Percentiles rank a stretch among this genome's conserved stretches.
Evolutionary conservation across 2,797 vertebrate genomes (phyloP).

Genomic region (Crenuchus spilurus): DNA sequence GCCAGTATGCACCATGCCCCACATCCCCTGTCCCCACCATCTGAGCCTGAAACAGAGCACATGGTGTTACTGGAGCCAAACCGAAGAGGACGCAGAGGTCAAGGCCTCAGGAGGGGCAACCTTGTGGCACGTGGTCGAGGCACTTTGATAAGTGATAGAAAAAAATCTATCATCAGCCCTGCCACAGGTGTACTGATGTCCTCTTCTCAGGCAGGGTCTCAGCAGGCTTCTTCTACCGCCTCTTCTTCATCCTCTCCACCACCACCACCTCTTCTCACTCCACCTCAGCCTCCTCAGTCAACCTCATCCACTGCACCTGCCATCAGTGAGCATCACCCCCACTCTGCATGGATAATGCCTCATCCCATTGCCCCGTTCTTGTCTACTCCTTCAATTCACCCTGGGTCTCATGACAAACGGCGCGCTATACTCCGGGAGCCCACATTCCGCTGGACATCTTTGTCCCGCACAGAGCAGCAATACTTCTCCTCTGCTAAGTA

Average conservation of each 20-base stretch:
- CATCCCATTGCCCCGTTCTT: conserved; percentile 89
- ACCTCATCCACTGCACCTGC: conserved; percentile 81
- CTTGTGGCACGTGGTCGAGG: conserved; percentile 80
- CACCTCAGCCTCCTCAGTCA: conserved; percentile 82
- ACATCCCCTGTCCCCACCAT: conserved; percentile 80
- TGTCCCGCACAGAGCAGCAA: conserved; percentile 88
- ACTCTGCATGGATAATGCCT: conserved; percentile 88
- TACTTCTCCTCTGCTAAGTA: conserved; percentile 99
- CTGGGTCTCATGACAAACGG: conserved; percentile 88
- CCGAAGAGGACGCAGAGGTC: conserved; percentile 83
- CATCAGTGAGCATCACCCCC: conserved; percentile 77
- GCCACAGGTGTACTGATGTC: conserved; percentile 85
- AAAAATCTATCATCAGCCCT: conserved; percentile 80
- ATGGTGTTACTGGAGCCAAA: conserved; percentile 70
- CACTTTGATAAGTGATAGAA: conserved; percentile 63
- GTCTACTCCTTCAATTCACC: conserved; percentile 76
- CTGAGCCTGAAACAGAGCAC: conserved; percentile 85
- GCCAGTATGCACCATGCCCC: conserved; percentile 72
- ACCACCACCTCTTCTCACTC: conserved; percentile 88
- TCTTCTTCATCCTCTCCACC: conserved; percentile 91
- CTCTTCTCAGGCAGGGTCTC: conserved; percentile 81
- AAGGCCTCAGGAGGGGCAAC: conserved; percentile 74
- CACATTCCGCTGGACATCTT: conserved; percentile 95
- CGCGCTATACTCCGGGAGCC: conserved; percentile 93
- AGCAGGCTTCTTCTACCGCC: conserved; percentile 85